phyloP scores from a whole-genome alignment of 2,113 vertebrate genomes.

The Gasterosteus aculeatus region DNA sequence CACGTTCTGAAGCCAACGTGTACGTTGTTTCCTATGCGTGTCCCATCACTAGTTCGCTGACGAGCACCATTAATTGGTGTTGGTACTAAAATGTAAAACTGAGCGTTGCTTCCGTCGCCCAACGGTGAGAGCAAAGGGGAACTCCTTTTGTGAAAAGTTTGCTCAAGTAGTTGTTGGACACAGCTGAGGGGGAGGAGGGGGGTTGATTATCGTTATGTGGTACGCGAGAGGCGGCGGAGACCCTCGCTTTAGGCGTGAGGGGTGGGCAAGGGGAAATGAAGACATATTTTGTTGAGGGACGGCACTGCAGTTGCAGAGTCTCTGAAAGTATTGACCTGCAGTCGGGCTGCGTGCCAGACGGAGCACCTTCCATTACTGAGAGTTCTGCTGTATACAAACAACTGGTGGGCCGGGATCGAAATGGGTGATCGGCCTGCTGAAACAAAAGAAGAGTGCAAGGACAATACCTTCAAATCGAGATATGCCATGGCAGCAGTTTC shows the following conservation, averaged over 20 bases:
- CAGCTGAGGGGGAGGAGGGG: neutral
- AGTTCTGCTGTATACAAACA: slow-evolving; percentile 39
- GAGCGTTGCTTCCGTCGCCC: slow-evolving; percentile 40
- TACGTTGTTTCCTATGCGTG: slow-evolving; percentile 1
- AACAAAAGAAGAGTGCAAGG: slow-evolving; percentile 36
- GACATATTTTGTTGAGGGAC: slow-evolving; percentile 63
- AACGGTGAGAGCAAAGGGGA: slow-evolving; percentile 35
- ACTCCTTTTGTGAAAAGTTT: slow-evolving; percentile 57
- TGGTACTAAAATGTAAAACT: slow-evolving; percentile 36
- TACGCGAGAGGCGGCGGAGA: slow-evolving; percentile 38
- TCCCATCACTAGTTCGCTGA: slow-evolving; percentile 31
- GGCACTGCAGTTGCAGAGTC: slow-evolving; percentile 73
- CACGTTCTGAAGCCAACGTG: slow-evolving; percentile 13
- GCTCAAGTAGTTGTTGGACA: slow-evolving; percentile 25
- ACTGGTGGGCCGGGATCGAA: slow-evolving; percentile 40
- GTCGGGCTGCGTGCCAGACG: slow-evolving; percentile 73
- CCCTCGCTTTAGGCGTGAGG: slow-evolving; percentile 52
- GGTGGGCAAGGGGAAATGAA: slow-evolving; percentile 63
- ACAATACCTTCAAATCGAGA: slow-evolving; percentile 1
- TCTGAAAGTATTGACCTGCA: slow-evolving; percentile 80
- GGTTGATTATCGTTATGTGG: slow-evolving; percentile 12
- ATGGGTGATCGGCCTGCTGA: slow-evolving; percentile 12
- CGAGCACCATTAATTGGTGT: slow-evolving; percentile 18
- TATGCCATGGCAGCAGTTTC: neutral
- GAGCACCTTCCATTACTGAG: slow-evolving; percentile 51